Percentiles rank a stretch among this genome's conserved stretches.
phyloP scores from a whole-genome alignment of 2,797 vertebrate genomes.

The Furcifer pardalis region DNA sequence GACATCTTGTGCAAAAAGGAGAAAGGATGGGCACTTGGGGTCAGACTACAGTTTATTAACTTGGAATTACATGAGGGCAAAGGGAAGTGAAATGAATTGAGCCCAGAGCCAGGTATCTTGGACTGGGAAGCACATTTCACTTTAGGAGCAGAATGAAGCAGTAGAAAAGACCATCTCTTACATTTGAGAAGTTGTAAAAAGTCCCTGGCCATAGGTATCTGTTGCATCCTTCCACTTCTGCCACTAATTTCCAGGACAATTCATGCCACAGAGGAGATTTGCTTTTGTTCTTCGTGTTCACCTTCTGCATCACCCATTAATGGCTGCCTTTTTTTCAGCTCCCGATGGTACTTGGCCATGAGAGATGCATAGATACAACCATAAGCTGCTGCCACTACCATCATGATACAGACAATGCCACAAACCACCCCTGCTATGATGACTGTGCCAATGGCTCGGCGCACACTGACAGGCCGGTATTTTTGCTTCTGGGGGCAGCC shows the following conservation, averaged over 20 bases:
- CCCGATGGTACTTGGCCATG: conserved; percentile 98
- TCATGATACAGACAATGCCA: conserved; percentile 98
- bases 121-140: conserved; percentile 61
- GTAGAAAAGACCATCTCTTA: conserved; percentile 63
- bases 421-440: conserved; percentile 97
- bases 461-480: conserved; percentile 91
- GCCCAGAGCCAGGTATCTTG: conserved; percentile 57
- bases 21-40: conserved; percentile 65
- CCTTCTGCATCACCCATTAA: conserved; percentile 92
- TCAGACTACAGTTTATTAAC: conserved; percentile 73
- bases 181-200: conserved; percentile 57
- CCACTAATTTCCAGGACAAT: conserved; percentile 52
- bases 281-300: conserved; percentile 91
- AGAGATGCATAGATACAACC: conserved; percentile 98
- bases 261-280: conserved; percentile 97
- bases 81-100: conserved; percentile 68
- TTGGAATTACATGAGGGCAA: conserved; percentile 58
- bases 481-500: conserved; percentile 91
- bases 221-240: conserved; percentile 52
- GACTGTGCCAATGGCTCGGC: conserved; percentile 95
- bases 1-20: conserved; percentile 64
- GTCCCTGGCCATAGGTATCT: conserved; percentile 61
- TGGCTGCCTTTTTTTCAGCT: conserved; percentile 96
- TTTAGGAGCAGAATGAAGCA: conserved; percentile 63
- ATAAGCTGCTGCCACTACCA: conserved; percentile 96